These are phyloP conservation scores for Danio aesculapii DNA, from an alignment of 2,797 vertebrate genomes.

Conservation along the genomic window DNA sequence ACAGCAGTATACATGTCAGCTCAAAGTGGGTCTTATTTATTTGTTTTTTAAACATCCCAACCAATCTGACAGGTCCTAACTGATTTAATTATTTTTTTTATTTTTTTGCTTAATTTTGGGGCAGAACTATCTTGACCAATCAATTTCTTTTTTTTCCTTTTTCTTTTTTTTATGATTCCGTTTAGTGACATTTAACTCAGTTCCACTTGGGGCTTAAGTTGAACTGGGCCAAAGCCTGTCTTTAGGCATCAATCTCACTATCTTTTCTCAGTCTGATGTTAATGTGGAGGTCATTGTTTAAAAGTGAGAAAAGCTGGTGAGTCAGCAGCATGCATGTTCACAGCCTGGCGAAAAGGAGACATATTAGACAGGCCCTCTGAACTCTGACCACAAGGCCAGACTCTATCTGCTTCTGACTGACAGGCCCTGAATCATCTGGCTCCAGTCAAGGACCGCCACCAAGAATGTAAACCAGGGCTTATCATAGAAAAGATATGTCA, in stretches of 20 bases:
- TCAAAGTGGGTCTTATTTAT: not conserved
- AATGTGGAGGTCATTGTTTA: constrained; percentile 58
- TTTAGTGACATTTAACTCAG: not conserved
- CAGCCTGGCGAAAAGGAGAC: constrained; percentile 61
- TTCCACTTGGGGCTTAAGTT: not conserved
- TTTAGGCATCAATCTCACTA: not conserved
- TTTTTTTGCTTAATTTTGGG: too few species aligned
- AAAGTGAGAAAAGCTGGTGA: constrained; percentile 41
- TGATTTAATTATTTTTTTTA: too few species aligned
- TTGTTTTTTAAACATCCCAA: not conserved
- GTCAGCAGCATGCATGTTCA: constrained; percentile 49
- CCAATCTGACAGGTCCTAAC: not conserved
- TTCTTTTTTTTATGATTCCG: not conserved
- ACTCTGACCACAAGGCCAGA: constrained; percentile 67
- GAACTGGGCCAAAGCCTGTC: not conserved
- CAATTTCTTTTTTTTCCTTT: not conserved
- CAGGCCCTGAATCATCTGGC: constrained; percentile 62
- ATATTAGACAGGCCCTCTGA: constrained; percentile 79
- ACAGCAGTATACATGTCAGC: not conserved
- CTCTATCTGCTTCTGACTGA: constrained; percentile 72
- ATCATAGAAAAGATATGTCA: constrained; percentile 50
- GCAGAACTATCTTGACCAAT: not conserved
- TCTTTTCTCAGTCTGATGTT: constrained; percentile 30
- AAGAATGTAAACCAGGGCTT: constrained; percentile 69
- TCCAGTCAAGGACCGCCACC: constrained; percentile 55